Base-by-base conservation (phyloP, 2,888 invertebrate species). In the Matsumyia berberina region DNA sequence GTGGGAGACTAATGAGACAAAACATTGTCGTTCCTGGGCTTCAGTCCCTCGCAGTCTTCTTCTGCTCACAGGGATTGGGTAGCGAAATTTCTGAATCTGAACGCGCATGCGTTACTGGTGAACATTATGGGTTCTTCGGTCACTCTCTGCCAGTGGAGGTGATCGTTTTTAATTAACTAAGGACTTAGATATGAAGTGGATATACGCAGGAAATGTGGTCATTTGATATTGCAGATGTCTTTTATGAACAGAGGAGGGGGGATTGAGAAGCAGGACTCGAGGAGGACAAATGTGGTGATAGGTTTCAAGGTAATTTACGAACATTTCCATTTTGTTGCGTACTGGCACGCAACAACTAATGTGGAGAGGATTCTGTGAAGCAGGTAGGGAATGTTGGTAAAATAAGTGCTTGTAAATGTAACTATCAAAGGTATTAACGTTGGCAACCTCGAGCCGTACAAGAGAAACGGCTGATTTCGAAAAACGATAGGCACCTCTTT, bases 1-100 rank as follows among this genome's bases (percentile, higher is more conserved):
- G 90, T 91, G 91, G 91, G 91, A 91, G 90, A 90, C 90, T 90
- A 90, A 90, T 91, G 90, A 90, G 90, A 89, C 88, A 89, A 88
- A 89, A 90, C 76, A 87, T 87, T 69, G 57, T 86, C 86, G 87
- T 69, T 69, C 42, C 9, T 49, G 39, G 8, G 8, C 3, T 51
- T 35, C 5, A 12, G 51, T 46, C 29, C 19, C 11, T 9, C 24
- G n/a, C 15, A 29, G 37, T 1, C 19, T n/a, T 17, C 2, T 35
- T 11, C 24, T 0, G 17, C 24, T 31, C 0, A 1, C 3, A 7
- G 29, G 15, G 60, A 11, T 37, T 46, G 19, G 15, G 5, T 33
- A 11, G 33, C 11, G 7, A 46, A 24, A 33, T 31, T 24, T 8
- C 17, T 42, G 33, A 35, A 49, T 9, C 44, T 39, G 44, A 62